Evolutionary conservation across 2,113 vertebrate genomes (phyloP).

Genomic region (Engystomops pustulosus): DNA sequence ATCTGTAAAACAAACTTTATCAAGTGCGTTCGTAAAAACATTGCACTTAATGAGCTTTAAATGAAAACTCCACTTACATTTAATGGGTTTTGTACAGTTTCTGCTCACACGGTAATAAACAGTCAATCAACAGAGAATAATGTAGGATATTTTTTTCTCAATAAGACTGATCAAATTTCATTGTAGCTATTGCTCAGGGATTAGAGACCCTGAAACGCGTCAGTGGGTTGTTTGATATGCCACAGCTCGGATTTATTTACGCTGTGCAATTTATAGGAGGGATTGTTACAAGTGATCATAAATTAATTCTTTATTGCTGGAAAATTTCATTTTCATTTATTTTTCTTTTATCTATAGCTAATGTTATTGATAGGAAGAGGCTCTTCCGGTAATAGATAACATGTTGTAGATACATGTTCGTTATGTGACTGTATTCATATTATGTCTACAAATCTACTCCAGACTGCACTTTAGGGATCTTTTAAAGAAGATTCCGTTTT

Average conservation of each 20-base stretch:
- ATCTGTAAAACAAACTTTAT: conserved; percentile 28
- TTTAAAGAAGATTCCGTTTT: too few relatives aligned
- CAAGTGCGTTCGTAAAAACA: conserved; percentile 29
- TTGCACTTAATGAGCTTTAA: conserved; percentile 26
- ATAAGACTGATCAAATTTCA: conserved; percentile 31
- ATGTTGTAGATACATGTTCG: too few relatives aligned
- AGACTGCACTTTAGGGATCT: too few relatives aligned
- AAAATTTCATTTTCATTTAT: conserved; percentile 12
- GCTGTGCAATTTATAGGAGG: neutral
- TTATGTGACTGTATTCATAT: too few relatives aligned
- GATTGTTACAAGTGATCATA: conserved; percentile 11
- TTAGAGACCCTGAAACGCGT: conserved; percentile 12
- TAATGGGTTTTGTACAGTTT: neutral
- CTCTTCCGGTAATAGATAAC: too few relatives aligned
- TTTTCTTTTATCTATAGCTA: too few relatives aligned
- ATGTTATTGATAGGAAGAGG: neutral
- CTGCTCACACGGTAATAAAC: conserved; percentile 34
- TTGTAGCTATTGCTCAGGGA: conserved; percentile 2
- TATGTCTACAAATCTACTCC: too few relatives aligned
- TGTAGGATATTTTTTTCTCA: neutral
- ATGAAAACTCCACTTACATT: conserved; percentile 32
- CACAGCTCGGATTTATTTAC: neutral
- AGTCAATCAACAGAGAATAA: neutral
- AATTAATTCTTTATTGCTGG: conserved; percentile 3
- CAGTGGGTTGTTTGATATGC: neutral